phyloP scores from a whole-genome alignment of 2,113 vertebrate species.

The Platycercus adscitus region DNA sequence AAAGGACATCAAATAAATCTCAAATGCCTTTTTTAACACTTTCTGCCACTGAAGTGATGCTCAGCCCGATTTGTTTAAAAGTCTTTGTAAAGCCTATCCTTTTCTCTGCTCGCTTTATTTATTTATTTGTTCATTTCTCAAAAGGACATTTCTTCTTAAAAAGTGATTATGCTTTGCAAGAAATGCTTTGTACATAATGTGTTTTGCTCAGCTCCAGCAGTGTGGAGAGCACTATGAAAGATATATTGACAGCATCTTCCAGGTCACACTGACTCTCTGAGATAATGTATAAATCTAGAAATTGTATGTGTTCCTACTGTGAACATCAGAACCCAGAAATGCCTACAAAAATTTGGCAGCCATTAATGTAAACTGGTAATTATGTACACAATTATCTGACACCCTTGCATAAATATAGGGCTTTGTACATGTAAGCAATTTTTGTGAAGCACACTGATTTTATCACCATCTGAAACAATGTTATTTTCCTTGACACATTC shows the following conservation, averaged over 20 bases:
- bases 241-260: neutral
- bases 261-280: neutral
- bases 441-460: neutral
- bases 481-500: neutral
- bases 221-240: neutral
- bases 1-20: neutral
- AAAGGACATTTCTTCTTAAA: neutral
- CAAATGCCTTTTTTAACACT: neutral
- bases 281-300: neutral
- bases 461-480: neutral
- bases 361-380: neutral
- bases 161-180: neutral
- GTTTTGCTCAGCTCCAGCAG: neutral
- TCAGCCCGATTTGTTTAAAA: neutral
- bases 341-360: neutral
- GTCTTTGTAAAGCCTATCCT: neutral
- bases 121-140: neutral
- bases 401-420: neutral
- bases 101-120: neutral
- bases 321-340: neutral
- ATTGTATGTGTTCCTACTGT: neutral
- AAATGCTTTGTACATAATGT: neutral
- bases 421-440: rapidly evolving
- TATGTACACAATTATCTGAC: rapidly evolving
- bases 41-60: neutral